Conservation (phyloP, 2,797 vertebrate genomes). For the Phoebastria nigripes region DNA sequence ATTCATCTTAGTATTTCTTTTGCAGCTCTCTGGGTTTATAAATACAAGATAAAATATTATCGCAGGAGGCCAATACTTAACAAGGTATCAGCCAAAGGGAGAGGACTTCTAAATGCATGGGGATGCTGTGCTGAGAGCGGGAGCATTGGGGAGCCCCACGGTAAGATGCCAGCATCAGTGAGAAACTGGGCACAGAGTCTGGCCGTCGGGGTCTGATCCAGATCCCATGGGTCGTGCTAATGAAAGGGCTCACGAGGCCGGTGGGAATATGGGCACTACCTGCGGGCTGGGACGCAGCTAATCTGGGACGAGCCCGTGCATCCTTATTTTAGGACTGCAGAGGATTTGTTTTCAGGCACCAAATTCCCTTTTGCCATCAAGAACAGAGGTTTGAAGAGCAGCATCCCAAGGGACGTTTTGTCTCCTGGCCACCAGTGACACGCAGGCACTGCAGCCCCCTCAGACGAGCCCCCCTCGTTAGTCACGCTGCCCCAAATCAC, state of each 20-base stretch:
- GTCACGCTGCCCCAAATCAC: not conserved
- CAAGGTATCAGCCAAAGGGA: not conserved
- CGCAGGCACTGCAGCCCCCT: fast-evolving
- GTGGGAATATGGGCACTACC: not conserved
- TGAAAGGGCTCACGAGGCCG: fast-evolving
- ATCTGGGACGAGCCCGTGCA: not conserved
- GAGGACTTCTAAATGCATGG: not conserved
- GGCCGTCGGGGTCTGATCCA: not conserved
- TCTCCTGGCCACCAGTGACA: not conserved
- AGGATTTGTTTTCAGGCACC: not conserved
- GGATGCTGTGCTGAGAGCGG: not conserved
- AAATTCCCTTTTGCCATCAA: not conserved
- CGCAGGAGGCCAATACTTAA: not conserved
- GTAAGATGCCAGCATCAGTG: not conserved
- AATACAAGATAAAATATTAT: slow-evolving; percentile 5
- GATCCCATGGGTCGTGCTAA: not conserved
- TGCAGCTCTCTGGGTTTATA: slow-evolving; percentile 13
- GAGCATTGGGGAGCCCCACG: not conserved
- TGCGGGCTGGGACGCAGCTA: not conserved
- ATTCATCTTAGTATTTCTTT: slow-evolving; percentile 51
- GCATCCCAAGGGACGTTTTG: not conserved
- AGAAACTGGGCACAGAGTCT: not conserved
- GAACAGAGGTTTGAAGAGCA: not conserved
- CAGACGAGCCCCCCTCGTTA: not conserved
- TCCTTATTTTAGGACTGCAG: not conserved